Percentiles rank a stretch among this genome's conserved stretches.
Evolutionary conservation across 2,797 vertebrate species (phyloP).

Genomic region (Hoplostethus atlanticus): DNA sequence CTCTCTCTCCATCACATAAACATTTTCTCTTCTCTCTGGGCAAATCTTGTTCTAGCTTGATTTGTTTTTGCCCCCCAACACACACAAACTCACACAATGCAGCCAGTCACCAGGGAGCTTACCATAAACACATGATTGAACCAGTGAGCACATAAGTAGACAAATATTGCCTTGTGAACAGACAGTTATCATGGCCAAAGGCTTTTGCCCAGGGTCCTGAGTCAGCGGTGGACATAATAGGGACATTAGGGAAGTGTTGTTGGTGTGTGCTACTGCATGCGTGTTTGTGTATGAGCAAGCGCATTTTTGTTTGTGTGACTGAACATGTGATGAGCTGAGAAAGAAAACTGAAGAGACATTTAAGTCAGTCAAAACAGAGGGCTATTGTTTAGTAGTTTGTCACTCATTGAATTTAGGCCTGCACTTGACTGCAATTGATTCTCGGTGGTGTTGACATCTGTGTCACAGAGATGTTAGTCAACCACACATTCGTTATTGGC

Average conservation of each 20-base stretch:
- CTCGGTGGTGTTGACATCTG: neutral
- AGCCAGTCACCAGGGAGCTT: constrained; percentile 46
- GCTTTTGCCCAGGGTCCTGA: constrained; percentile 33
- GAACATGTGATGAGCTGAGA: constrained; percentile 31
- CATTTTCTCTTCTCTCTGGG: constrained; percentile 1
- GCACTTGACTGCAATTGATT: neutral
- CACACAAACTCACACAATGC: constrained; percentile 13
- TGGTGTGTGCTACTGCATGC: constrained; percentile 1
- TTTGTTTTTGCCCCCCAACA: constrained; percentile 19
- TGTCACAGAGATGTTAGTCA: constrained; percentile 12
- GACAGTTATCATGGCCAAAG: constrained; percentile 26
- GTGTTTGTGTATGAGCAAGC: constrained; percentile 16
- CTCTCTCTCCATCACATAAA: constrained; percentile 13
- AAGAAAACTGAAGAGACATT: neutral
- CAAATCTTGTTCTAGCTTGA: constrained; percentile 8
- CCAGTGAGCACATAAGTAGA: constrained; percentile 43
- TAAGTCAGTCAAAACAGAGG: constrained; percentile 4
- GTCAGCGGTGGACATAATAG: constrained; percentile 40
- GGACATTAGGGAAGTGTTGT: constrained; percentile 9
- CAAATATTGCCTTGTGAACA: constrained; percentile 63
- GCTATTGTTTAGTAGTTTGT: constrained; percentile 28
- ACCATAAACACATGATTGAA: constrained; percentile 56
- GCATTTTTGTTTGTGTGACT: neutral
- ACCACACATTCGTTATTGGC: neutral
- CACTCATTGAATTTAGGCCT: constrained; percentile 1